Evolutionary conservation across 1,140 invertebrate species (phyloP).

Genomic region (Cotesia glomerata): DNA sequence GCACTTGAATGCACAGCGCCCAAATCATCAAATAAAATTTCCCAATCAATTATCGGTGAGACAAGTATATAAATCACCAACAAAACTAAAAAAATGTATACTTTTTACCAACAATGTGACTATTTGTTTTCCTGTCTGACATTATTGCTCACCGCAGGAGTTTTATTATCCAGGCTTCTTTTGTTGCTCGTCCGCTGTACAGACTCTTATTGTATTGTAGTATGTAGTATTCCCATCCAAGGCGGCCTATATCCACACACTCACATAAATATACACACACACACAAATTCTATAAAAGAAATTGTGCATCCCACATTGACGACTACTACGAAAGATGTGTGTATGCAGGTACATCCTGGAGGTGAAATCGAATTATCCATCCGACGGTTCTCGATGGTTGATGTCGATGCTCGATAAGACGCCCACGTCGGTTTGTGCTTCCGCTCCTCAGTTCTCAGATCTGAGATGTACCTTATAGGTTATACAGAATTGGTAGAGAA

Average conservation of each 20-base stretch:
- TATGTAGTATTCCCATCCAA: not conserved
- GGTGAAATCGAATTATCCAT: slow-evolving; percentile 28
- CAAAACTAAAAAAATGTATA: not conserved
- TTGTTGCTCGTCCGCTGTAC: not conserved
- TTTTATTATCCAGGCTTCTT: not conserved
- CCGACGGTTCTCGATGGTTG: slow-evolving; percentile 14
- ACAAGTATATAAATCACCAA: not conserved
- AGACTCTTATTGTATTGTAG: not conserved
- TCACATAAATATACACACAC: too few species aligned
- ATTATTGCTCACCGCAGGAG: slow-evolving; percentile 1
- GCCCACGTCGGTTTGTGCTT: slow-evolving; percentile 18
- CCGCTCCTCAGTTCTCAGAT: not conserved
- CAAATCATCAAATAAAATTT: too few species aligned
- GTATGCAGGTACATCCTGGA: slow-evolving; percentile 6
- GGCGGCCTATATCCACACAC: not conserved
- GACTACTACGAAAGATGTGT: not conserved
- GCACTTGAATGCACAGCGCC: too few species aligned
- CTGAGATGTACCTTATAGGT: too few species aligned
- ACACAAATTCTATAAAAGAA: too few species aligned
- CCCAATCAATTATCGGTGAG: too few species aligned
- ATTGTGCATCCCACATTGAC: too few species aligned
- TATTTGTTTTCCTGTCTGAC: slow-evolving; percentile 11
- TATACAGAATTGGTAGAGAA: not conserved
- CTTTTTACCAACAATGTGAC: not conserved
- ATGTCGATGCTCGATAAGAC: slow-evolving; percentile 25